phyloP scores from a whole-genome alignment of 2,888 invertebrate species.

The Drosophila kambysellisi region DNA sequence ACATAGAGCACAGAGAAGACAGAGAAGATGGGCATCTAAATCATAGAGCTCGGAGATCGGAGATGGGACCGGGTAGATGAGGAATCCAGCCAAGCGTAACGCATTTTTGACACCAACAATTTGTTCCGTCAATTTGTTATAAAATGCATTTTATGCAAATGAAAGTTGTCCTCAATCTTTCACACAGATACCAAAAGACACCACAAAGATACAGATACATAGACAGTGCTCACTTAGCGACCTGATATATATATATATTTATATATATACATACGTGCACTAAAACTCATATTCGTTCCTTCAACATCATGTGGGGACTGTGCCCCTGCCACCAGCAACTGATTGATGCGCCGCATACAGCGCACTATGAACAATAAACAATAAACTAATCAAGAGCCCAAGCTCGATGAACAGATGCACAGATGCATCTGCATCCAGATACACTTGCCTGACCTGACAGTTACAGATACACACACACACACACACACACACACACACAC shows the following conservation, averaged over 20 bases:
- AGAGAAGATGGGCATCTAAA: constrained; percentile 34
- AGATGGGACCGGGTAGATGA: neutral
- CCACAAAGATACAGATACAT: constrained; percentile 4
- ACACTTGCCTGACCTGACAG: constrained; percentile 10
- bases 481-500: too few species aligned
- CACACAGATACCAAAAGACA: constrained; percentile 24
- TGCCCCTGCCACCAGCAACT: constrained; percentile 25
- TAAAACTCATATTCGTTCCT: constrained; percentile 22
- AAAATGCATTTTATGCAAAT: constrained; percentile 73
- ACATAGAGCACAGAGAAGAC: constrained; percentile 9
- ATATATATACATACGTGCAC: neutral
- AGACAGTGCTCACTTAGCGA: constrained; percentile 22
- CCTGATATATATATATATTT: neutral
- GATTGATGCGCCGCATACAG: constrained; percentile 68
- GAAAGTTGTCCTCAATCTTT: constrained; percentile 72
- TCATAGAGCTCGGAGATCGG: constrained; percentile 19
- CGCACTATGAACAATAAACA: constrained; percentile 57
- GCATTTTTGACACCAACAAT: constrained; percentile 74
- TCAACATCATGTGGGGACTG: constrained; percentile 1
- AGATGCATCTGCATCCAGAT: constrained; percentile 35
- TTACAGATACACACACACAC: constrained; percentile 13
- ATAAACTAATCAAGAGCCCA: constrained; percentile 72
- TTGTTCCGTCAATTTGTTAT: constrained; percentile 69
- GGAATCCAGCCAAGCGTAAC: constrained; percentile 12
- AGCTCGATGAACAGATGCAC: constrained; percentile 33